A percentile compares a stretch with the other conserved stretches of the same genome.
Evolutionary conservation across 1,140 invertebrate genomes (phyloP).

Genomic region (Holcopasites calliopsidis): DNA sequence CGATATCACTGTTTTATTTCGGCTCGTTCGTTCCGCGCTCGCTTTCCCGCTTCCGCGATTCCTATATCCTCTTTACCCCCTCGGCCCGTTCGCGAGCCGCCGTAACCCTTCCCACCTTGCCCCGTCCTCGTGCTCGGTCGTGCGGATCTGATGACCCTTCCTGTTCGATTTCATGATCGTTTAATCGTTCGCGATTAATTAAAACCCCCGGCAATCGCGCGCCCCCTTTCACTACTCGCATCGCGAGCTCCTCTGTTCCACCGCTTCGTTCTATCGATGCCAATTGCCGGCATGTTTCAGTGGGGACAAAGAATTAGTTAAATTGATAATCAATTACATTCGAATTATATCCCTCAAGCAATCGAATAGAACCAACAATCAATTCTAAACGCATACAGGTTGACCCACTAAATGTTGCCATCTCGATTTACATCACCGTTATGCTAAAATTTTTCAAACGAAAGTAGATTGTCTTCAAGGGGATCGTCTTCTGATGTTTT

Average conservation of each 20-base stretch:
- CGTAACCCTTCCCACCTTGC: constrained; percentile 51
- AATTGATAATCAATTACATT: no score
- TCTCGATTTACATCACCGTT: no score
- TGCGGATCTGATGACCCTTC: constrained; percentile 63
- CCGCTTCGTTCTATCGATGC: neutral
- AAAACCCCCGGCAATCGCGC: constrained; percentile 21
- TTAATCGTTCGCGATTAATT: constrained; percentile 54
- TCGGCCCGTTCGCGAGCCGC: constrained; percentile 38
- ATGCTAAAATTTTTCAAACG: no score
- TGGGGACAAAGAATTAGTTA: no score
- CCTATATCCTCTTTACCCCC: constrained; percentile 66
- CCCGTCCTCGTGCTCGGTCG: constrained; percentile 48
- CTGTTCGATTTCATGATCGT: constrained; percentile 57
- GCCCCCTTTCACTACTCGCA: neutral
- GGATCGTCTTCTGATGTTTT: no score
- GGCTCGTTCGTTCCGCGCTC: constrained; percentile 65
- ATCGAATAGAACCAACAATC: no score
- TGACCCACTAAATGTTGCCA: no score
- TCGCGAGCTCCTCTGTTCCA: neutral
- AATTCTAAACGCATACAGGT: no score
- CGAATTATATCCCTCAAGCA: no score
- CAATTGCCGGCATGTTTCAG: no score
- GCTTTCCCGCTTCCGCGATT: constrained; percentile 63
- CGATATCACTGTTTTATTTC: constrained; percentile 80
- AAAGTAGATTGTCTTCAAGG: no score